Percentiles rank a stretch among this genome's conserved stretches.
These are phyloP conservation scores for Drosophila leontia DNA, from an alignment of 1,140 invertebrate genomes.

Conservation along the genomic window DNA sequence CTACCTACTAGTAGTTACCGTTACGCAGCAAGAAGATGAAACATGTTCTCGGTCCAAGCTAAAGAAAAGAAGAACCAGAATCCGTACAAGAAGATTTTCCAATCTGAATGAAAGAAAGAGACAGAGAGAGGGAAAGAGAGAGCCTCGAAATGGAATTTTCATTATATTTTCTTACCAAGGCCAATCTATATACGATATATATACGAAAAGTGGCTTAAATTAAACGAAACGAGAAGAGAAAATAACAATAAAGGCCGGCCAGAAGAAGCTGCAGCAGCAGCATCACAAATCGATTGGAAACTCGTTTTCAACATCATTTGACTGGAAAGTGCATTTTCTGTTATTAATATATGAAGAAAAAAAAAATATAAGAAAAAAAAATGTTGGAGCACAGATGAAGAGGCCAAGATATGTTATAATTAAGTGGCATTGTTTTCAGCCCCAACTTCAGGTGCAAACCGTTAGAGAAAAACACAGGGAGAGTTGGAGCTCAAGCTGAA, in stretches of 20 bases:
- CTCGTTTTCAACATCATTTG: slow-evolving; percentile 52
- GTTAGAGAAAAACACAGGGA: slow-evolving; percentile 45
- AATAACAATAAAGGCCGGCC: slow-evolving; percentile 30
- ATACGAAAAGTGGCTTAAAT: slow-evolving; percentile 61
- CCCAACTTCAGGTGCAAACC: slow-evolving; percentile 18
- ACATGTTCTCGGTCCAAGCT: slow-evolving; percentile 32
- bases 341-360: slow-evolving; percentile 35
- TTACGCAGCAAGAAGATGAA: slow-evolving; percentile 73
- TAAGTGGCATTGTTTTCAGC: slow-evolving; percentile 51
- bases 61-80: slow-evolving; percentile 25
- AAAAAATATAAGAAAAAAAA: not conserved
- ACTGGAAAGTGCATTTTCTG: slow-evolving; percentile 54
- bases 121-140: not conserved
- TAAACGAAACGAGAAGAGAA: slow-evolving; percentile 53
- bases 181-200: slow-evolving; percentile 13
- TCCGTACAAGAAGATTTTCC: not conserved
- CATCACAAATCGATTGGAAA: slow-evolving; percentile 48
- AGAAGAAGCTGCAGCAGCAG: slow-evolving; percentile 15
- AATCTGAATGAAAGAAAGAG: slow-evolving; percentile 13
- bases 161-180: slow-evolving; percentile 1
- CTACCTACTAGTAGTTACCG: slow-evolving; percentile 71
- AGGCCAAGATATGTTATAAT: slow-evolving; percentile 39
- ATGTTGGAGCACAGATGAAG: slow-evolving; percentile 15
- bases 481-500: not conserved
- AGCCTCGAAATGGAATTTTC: slow-evolving; percentile 27